Evolutionary conservation across 2,113 vertebrate genomes (phyloP), one percentile per base, ranked within the genome.

Genomic region (Seriola quinqueradiata): DNA sequence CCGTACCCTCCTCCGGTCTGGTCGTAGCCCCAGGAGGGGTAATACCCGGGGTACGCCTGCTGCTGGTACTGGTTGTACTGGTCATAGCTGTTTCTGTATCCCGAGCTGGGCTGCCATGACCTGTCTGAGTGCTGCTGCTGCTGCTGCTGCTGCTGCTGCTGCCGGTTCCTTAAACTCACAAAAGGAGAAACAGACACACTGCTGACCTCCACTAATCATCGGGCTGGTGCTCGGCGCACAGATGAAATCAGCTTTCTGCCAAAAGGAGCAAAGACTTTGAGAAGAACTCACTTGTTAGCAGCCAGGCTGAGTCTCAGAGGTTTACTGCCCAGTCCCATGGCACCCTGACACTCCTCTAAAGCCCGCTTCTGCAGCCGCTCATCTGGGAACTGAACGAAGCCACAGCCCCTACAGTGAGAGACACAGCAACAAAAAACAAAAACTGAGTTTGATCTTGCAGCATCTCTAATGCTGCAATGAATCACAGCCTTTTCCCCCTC

Each of bases 371-470:
- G 98, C 71, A 98, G 96, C 90, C 96, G 87, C 73, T 98, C 97
- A 72, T 97, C 97, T 0, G 96, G 96, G 92, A 99, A 99, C 76
- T 98, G 97, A 85, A 99, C 98, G 48, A 99, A 99, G n/a, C 98
- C 98, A 12, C 97, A 99, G 87, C 97, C 97, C 92, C 97, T 98
- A 80, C 34, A 81, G 65, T 2, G 21, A 87, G 3, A 68, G 0
- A 55, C 5, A 58, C 8, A 36, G 34, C 34, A 36, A 36, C 4
- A 36, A 36, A 36, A 36, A 36, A 6, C 1, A 36, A 36, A 38
- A 38, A 38, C 38, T 7, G 6, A 38, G 38, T 38, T 38, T 38
- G 8, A 38, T 38, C 38, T 8, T 38, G 8, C 8, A 38, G 7
- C 8, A 38, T 38, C 38, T 5, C 38, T 38, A 38, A 38, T 1